These are phyloP conservation scores for Phalloptychus januarius DNA, from an alignment of 2,797 vertebrate species.

Conservation along the genomic window DNA sequence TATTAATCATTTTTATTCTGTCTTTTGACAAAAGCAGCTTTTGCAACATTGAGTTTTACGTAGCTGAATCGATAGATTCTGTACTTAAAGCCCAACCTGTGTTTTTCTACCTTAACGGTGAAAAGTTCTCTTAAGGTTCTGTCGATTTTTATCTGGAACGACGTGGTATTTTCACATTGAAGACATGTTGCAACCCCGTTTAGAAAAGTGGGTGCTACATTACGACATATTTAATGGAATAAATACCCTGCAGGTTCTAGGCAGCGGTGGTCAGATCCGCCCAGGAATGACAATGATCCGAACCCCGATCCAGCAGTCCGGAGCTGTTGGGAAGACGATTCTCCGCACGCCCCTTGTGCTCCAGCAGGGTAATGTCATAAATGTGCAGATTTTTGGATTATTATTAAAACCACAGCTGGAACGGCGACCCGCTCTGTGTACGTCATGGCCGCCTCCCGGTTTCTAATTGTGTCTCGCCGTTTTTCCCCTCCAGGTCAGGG, in stretches of 20 bases:
- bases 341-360: constrained; percentile 92
- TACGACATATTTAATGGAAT: constrained; percentile 4
- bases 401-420: neutral
- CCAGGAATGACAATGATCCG: constrained; percentile 94
- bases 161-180: neutral
- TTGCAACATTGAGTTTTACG: too few species aligned
- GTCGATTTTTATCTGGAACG: neutral
- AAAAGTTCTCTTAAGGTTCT: neutral
- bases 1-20: too few species aligned
- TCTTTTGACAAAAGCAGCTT: too few species aligned
- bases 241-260: constrained; percentile 82
- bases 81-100: neutral
- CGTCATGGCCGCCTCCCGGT: neutral
- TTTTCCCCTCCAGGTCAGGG: constrained; percentile 78
- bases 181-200: neutral
- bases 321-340: constrained; percentile 89
- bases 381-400: neutral
- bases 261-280: constrained; percentile 85
- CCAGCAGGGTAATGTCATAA: constrained; percentile 88
- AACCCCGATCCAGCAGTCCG: constrained; percentile 88
- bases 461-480: constrained; percentile 1
- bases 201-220: neutral
- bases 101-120: neutral
- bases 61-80: neutral
- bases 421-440: neutral